Percentiles rank a stretch among this genome's conserved stretches.
Conservation (phyloP, 2,113 vertebrate genomes). For the Xiphias gladius region DNA sequence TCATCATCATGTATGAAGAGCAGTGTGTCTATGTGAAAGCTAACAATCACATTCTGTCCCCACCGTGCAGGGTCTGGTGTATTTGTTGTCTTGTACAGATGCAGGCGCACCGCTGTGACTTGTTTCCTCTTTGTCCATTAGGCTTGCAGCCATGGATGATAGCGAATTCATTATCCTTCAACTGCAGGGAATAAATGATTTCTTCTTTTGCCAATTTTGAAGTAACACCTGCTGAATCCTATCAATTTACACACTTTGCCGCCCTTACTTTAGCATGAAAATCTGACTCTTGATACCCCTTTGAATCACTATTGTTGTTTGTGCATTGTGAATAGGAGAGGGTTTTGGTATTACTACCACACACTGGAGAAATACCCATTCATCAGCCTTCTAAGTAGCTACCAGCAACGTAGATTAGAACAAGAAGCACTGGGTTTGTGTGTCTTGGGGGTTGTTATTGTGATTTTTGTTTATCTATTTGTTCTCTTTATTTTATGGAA, state of each 20-base stretch:
- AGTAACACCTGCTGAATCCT: constrained; percentile 52
- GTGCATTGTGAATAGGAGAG: constrained; percentile 16
- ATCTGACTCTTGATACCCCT: constrained; percentile 35
- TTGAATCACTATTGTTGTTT: constrained; percentile 46
- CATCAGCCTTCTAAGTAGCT: constrained; percentile 16
- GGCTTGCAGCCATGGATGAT: constrained; percentile 24
- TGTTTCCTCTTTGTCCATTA: constrained; percentile 47
- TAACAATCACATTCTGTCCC: constrained; percentile 51
- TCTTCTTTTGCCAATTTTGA: constrained; percentile 43
- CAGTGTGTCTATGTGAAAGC: constrained; percentile 45
- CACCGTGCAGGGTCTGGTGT: constrained; percentile 25
- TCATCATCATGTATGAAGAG: constrained; percentile 35
- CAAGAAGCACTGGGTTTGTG: constrained; percentile 28
- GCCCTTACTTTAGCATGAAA: constrained; percentile 30
- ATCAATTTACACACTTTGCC: constrained; percentile 52
- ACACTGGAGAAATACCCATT: constrained; percentile 58
- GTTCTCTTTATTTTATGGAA: constrained; percentile 58
- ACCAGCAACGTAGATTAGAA: constrained; percentile 52
- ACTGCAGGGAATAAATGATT: constrained; percentile 43
- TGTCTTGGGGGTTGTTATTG: constrained; percentile 54
- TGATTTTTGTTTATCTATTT: constrained; percentile 72
- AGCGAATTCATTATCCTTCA: constrained; percentile 44
- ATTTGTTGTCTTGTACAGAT: constrained; percentile 44
- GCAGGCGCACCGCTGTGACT: constrained; percentile 41
- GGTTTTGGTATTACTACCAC: constrained; percentile 43